phyloP scores from a whole-genome alignment of 2,888 invertebrate species.

The Tineola bisselliella region DNA sequence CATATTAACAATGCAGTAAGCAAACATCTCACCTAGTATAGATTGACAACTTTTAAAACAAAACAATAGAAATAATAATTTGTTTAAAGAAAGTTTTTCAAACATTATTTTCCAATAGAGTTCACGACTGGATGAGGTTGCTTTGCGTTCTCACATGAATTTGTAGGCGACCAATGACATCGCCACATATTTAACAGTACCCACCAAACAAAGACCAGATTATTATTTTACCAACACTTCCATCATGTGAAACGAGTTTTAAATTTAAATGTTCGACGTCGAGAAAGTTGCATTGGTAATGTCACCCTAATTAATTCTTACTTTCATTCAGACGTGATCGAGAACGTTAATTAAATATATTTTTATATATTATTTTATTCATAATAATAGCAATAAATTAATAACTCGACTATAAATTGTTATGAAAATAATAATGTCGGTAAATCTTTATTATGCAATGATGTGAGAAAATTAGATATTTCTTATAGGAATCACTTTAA shows the following conservation, averaged over 20 bases:
- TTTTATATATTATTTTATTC: not conserved
- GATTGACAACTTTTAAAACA: not conserved
- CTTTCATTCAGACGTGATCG: slow-evolving; percentile 8
- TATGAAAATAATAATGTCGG: too few relatives aligned
- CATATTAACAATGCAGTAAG: too few relatives aligned
- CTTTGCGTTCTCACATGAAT: slow-evolving; percentile 39
- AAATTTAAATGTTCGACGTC: slow-evolving; percentile 52
- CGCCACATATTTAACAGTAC: slow-evolving; percentile 51
- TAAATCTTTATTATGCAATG: too few relatives aligned
- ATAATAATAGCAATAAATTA: too few relatives aligned
- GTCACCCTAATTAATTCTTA: slow-evolving; percentile 7
- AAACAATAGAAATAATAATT: not conserved
- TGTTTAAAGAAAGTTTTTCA: not conserved
- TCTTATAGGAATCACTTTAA: too few relatives aligned
- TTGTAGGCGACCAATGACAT: slow-evolving; percentile 41
- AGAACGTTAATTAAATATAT: not conserved
- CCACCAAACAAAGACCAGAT: slow-evolving; percentile 34
- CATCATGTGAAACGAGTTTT: slow-evolving; percentile 55
- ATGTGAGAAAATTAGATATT: too few relatives aligned
- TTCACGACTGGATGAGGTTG: slow-evolving; percentile 24
- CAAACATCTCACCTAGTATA: slow-evolving; percentile 5
- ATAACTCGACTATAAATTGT: too few relatives aligned
- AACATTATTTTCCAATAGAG: not conserved
- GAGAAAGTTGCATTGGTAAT: slow-evolving; percentile 40
- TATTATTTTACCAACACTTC: slow-evolving; percentile 35